Base-by-base conservation (phyloP, 1,140 invertebrate species). In the Limonius californicus region DNA sequence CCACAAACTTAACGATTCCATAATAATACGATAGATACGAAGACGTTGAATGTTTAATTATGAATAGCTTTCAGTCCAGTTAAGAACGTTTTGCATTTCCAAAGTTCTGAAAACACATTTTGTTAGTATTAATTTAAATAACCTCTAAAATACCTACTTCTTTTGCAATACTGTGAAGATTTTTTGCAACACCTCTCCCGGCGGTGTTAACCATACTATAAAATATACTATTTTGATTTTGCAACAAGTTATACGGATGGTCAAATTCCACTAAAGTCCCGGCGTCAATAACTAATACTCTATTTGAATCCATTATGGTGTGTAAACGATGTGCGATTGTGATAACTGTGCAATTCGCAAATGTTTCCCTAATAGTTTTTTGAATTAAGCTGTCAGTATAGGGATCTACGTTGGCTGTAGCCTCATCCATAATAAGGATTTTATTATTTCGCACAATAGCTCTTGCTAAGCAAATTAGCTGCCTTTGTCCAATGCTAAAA, bases 291-390 rank as follows among this genome's bases (percentile, higher is more conserved):
- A 87, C 85, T 54, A 87, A 67, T 8, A 86, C 76, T 64, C 80
- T 78, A 69, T 83, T 80, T 19, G 79, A 83, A 66, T 87, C 85
- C 79, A 94, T 83, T 15, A 93, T 87, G 2, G 90, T 93, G 72
- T 91, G 85, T n/a, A 92, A 76, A 57, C 89, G 82, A 79, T 95
- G 92, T 21, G 92, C 92, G 62, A 95, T 91, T 0, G 90, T 92
- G 3, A 95, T 80, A 19, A 94, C 89, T 2, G 92, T 95, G 69
- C 87, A 90, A 16, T 89, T 77, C 21, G 78, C 75, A 70, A 90
- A 91, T 74, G 88, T 89, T 55, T 79, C 83, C 62, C 86, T 79
- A 60, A 91, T 88, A 27, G 87, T 89, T n/a, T 80, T 77, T 73
- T 91, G 88, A 62, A 89, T 89, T 8, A 89, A 68, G 0, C 81